These are phyloP conservation scores for Tortricodes alternella DNA, from an alignment of 2,888 invertebrate species.

Conservation along the genomic window DNA sequence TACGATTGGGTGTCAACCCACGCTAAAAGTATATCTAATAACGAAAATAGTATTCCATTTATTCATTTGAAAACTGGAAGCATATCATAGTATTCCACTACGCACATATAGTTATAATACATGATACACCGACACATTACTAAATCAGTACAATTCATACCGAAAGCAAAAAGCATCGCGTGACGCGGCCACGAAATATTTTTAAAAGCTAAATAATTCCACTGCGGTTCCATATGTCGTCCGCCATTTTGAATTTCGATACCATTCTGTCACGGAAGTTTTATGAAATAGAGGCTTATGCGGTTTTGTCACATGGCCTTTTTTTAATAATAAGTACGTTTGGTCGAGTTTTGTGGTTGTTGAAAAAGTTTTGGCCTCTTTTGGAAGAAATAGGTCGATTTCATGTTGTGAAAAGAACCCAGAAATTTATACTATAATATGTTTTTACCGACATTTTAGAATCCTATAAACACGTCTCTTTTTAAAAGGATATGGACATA, in stretches of 20 bases:
- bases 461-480: too few relatives aligned
- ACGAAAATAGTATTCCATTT: too few relatives aligned
- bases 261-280: slow-evolving; percentile 23
- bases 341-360: background rate
- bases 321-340: background rate
- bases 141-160: slow-evolving; percentile 11
- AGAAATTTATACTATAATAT: background rate
- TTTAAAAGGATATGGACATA: too few relatives aligned
- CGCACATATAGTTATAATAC: background rate
- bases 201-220: slow-evolving; percentile 37
- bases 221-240: slow-evolving; percentile 48
- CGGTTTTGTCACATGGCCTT: slow-evolving; percentile 5
- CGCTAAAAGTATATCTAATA: too few relatives aligned
- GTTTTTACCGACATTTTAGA: too few relatives aligned
- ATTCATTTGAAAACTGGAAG: too few relatives aligned
- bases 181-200: slow-evolving; percentile 18
- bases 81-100: too few relatives aligned
- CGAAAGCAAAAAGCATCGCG: slow-evolving; percentile 8
- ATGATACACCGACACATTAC: background rate
- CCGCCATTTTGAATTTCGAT: slow-evolving; percentile 43
- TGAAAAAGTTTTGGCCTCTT: background rate
- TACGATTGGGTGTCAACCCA: too few relatives aligned
- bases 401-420: too few relatives aligned
- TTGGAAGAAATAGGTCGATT: too few relatives aligned
- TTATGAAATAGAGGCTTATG: slow-evolving; percentile 15